Base-by-base conservation (phyloP, 2,113 vertebrate species). In the Lipotes vexillifer region DNA sequence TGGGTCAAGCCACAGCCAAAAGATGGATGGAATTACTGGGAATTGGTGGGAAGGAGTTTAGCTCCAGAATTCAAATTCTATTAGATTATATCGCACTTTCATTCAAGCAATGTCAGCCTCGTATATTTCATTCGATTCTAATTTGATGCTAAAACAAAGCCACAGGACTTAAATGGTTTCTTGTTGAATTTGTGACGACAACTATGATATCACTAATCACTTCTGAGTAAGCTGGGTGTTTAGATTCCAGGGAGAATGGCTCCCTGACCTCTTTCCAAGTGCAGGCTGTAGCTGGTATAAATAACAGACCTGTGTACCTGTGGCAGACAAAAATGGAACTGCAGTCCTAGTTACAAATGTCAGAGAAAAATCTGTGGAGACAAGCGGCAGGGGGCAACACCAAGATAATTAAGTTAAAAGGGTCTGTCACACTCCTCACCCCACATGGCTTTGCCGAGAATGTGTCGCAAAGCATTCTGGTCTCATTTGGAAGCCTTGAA, bases 121-220 rank as follows among this genome's bases (percentile, higher is more conserved):
- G 0, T 3, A 1, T 31, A 5, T n/a, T 38, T 38, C 11, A 5
- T 0, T 25, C 10, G 6, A n/a, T 25, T 75, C 15, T 81, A 52
- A 92, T 44, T 13, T 4, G 75, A 33, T 1, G 29, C 61, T 21
- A 15, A 44, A 21, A 5, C 15, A 68, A 68, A 87, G 18, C 21
- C 21, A 13, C 15, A 15, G 49, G 21, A 44, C 63, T 21, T 9
- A 2, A 88, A 68, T 11, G 8, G n/a, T 12, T 74, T 68, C n/a
- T 59, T 1, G 21, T 41, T 68, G 20, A 5, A 21, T 31, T 6
- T 7, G 52, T 5, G 55, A 61, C 25, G 74, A 49, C 8, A n/a
- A 9, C 31, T 2, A 6, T 2, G 55, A 13, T 68, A 7, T 41
- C 38, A 2, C 1, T 23, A 7, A 15, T 81, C 44, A 2, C 59